A percentile compares a stretch with the other conserved stretches of the same genome.
Evolutionary conservation across 1,140 invertebrate species (phyloP).

Genomic region (Heliconius melpomene): DNA sequence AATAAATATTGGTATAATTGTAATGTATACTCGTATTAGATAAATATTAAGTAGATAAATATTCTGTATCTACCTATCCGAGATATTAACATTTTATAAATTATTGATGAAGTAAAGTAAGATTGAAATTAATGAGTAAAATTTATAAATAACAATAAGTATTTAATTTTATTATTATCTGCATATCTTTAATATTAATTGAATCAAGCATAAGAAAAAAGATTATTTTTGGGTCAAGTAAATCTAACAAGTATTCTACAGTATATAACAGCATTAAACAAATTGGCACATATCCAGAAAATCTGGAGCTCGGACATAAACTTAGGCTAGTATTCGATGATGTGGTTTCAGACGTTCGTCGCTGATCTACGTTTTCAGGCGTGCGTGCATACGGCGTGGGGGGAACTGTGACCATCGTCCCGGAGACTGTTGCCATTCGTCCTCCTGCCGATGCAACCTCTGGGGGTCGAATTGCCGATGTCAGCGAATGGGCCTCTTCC

Average conservation of each 20-base stretch:
- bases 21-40: too few relatives aligned
- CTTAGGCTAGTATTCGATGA: slow-evolving; percentile 76
- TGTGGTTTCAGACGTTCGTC: slow-evolving; percentile 90
- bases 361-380: slow-evolving; percentile 93
- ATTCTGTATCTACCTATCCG: too few relatives aligned
- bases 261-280: not conserved
- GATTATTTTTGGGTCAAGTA: too few relatives aligned
- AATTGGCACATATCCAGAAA: slow-evolving; percentile 1
- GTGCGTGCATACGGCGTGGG: slow-evolving; percentile 89
- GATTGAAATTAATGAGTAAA: too few relatives aligned
- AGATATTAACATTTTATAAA: too few relatives aligned
- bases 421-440: slow-evolving; percentile 92
- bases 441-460: slow-evolving; percentile 93
- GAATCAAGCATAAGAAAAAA: too few relatives aligned
- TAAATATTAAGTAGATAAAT: too few relatives aligned
- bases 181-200: too few relatives aligned
- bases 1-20: too few relatives aligned
- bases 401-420: slow-evolving; percentile 92
- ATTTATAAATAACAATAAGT: too few relatives aligned
- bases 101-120: too few relatives aligned
- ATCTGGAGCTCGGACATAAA: slow-evolving; percentile 48
- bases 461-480: slow-evolving; percentile 95
- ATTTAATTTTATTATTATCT: too few relatives aligned
- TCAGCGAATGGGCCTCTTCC: slow-evolving; percentile 93
- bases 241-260: not conserved